Base-by-base conservation (phyloP, 64 coral and sea anemone species). In the Pocillopora damicornis region DNA sequence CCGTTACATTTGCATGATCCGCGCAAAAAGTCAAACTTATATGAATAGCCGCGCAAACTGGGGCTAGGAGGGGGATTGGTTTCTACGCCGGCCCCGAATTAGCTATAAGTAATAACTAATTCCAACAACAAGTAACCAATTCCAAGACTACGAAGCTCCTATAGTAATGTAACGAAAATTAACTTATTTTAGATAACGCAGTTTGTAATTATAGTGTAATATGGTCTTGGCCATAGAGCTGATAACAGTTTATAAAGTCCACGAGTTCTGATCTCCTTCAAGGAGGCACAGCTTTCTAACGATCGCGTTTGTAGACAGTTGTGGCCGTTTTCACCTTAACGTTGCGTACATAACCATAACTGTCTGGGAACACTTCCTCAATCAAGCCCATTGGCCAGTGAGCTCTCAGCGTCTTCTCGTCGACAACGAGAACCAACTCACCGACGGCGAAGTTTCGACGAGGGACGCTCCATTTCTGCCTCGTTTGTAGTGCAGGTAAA, bases 371-470 rank as follows among this genome's bases (percentile, higher is more conserved):
- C 7, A 85, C 89, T 16, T 84, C 16, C 1, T n/a, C 37, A 18
- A 90, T 82, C 35, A 79, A 34, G 61, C 89, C 89, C 58, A 90
- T 62, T 37, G 26, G 66, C 89, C 89, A 90, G 57, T 76, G 69
- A 57, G 22, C 73, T 59, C 89, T 63, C 15, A 36, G 79, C 35
- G 20, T 15, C 68, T 42, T 45, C 56, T 76, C 71, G 13, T 90
- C 89, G 35, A 75, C 79, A 18, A 90, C 51, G 20, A 85, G 63
- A 75, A 90, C 79, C 58, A 84, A 64, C 61, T 90, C 89, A 34
- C 80, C 61, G 22, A 61, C 57, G 35, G 80, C 30, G 23, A 90
- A 62, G 65, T 90, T 75, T 51, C 34, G 25, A n/a, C 11, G 15
- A 11, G 64, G 79, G n/a, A 59, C n/a, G 11, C 74, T 75, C 89